A percentile compares a stretch with the other conserved stretches of the same genome.
Conservation (phyloP, 2,113 vertebrate species). For the Aptenodytes forsteri region DNA sequence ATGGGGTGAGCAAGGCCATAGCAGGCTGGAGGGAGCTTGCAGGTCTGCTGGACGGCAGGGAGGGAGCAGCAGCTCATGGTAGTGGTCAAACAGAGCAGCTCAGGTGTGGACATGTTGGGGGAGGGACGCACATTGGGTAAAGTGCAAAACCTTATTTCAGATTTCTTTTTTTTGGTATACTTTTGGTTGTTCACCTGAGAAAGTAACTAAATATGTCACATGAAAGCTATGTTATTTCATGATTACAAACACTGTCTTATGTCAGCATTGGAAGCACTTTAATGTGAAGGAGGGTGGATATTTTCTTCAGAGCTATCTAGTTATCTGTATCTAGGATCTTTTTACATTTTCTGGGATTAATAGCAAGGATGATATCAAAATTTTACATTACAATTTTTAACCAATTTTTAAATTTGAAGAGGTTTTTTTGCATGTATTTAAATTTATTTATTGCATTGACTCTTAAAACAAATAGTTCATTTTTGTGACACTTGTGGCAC, state of each 20-base stretch:
- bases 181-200: neutral
- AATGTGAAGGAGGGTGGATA: neutral
- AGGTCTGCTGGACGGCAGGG: neutral
- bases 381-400: neutral
- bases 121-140: neutral
- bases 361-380: neutral
- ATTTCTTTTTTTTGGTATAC: neutral
- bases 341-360: neutral
- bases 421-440: neutral
- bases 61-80: neutral
- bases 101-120: too few species aligned
- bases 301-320: neutral
- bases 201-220: neutral
- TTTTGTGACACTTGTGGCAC: neutral
- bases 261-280: neutral
- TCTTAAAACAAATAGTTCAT: neutral
- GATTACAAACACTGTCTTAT: neutral
- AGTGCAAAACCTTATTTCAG: neutral
- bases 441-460: neutral
- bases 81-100: neutral
- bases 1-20: neutral
- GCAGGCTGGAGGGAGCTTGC: neutral
- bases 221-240: neutral
- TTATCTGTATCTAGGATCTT: neutral
- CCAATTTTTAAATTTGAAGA: neutral